Evolutionary conservation across 2,888 invertebrate species (phyloP), one percentile per base, ranked within the genome.

Genomic region (Acleris emargana): DNA sequence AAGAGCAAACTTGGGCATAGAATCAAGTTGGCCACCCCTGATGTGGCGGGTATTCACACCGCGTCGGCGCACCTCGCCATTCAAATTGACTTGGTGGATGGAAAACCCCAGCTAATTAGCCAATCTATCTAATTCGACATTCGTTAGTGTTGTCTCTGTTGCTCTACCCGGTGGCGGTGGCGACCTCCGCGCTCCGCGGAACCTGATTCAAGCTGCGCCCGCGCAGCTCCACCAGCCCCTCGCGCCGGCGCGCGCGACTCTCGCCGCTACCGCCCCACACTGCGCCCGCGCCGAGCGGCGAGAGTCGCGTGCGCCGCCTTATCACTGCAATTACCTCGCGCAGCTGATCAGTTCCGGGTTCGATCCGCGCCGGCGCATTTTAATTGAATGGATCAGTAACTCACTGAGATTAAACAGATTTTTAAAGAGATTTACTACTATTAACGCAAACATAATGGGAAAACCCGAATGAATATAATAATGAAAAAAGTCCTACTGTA

Each of bases 241-340:
- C 20, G 49, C 20, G 58, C 45, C 47, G 22, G 22, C 28, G 57
- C 52, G 20, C 45, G 62, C 45, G 57, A 42, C 57, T 51, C 45
- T 9, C 38, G 45, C 28, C 58, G 50, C 49, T 60, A 32, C 38
- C 55, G 59, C 45, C n/a, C n/a, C n/a, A n/a, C n/a, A n/a, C n/a
- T n/a, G n/a, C n/a, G n/a, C n/a, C 52, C 52, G 60, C 53, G 60
- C 38, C 45, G 57, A 68, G 58, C 68, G 55, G 54, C 49, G 67
- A 20, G 54, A 70, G 42, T 28, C 62, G 50, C 42, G 17, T 25
- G 49, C 53, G 18, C 20, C 38, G 38, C 3, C 28, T 17, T 32
- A 32, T 32, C 54, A 22, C 45, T 43, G 51, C 42, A 4, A 47
- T 32, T 28, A 38, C 25, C 53, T 45, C 45, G 25, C 28, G 43